Evolutionary conservation across 1,140 invertebrate genomes (phyloP), one percentile per base, ranked within the genome.

Genomic region (Habropoda laboriosa): DNA sequence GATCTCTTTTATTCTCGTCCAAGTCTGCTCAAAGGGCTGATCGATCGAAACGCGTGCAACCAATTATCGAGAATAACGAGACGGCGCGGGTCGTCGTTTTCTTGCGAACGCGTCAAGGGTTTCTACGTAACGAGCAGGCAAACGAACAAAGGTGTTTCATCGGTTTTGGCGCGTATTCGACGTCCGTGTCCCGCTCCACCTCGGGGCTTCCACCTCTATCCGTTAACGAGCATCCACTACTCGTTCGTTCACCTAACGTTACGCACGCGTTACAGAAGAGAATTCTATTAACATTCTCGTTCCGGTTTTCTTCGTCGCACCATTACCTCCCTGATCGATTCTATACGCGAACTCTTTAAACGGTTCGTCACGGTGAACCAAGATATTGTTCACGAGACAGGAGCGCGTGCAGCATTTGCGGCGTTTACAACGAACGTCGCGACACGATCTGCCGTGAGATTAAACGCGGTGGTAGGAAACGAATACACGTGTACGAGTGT

Each of bases 371-470:
- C 27, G 16, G 24, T 32, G 24, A 32, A 47, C 30, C 27, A 27
- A 35, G 35, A 61, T 40, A 7, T 61, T 21, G 32, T 8, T 3
- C 24, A 51, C 24, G 27, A 16, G 27, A 32, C n/a, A 7, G 1
- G 2, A 32, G 13, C 30, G 27, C 38, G n/a, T 12, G n/a, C 49
- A 40, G 3, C 40, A 24, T 82, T 75, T 58, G 38, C 58, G 47
- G 49, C 76, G 64, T 83, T 79, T 71, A 73, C 63, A 82, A 53
- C 57, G 45, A 75, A 79, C 64, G 80, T 74, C 75, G 75, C 61
- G 61, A 63, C 63, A 79, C 47, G 61, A 35, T 53, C 27, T n/a
- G 63, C 64, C 72, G 40, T 42, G 24, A 77, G 71, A 85, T 83
- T 80, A 85, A 83, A 47, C 71, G 71, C 24, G 40, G 16, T 42